Evolutionary conservation across 2,888 invertebrate species (phyloP).

Genomic region (Thysanoteuthis rhombus): DNA sequence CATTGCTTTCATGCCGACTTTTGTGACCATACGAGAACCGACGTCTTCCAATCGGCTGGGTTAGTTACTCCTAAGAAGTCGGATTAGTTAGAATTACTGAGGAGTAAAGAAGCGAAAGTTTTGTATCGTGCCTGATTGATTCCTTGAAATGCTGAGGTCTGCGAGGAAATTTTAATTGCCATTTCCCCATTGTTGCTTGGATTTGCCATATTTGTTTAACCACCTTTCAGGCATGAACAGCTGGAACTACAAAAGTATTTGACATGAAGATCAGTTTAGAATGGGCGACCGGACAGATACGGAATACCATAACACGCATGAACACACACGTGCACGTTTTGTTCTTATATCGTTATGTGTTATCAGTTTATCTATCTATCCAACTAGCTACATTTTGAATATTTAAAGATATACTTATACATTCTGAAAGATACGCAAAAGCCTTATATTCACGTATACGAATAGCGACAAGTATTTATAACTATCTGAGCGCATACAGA

Average conservation of each 20-base stretch:
- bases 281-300: neutral
- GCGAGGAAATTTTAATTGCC: constrained; percentile 12
- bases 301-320: neutral
- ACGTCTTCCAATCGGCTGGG: neutral
- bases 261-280: constrained; percentile 12
- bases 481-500: neutral
- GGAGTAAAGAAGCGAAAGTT: neutral
- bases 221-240: neutral
- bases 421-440: no score
- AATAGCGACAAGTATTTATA: neutral
- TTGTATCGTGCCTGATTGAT: neutral
- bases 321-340: neutral
- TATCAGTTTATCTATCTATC: neutral
- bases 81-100: neutral
- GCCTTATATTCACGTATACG: neutral
- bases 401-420: no score
- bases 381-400: no score
- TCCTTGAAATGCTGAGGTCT: neutral
- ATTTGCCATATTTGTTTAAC: neutral
- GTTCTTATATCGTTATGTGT: neutral
- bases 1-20: neutral
- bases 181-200: neutral
- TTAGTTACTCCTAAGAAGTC: neutral
- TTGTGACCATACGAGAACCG: neutral
- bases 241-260: constrained; percentile 12